Base-by-base conservation (phyloP, 2,888 invertebrate genomes). In the Electrophaes corylata region DNA sequence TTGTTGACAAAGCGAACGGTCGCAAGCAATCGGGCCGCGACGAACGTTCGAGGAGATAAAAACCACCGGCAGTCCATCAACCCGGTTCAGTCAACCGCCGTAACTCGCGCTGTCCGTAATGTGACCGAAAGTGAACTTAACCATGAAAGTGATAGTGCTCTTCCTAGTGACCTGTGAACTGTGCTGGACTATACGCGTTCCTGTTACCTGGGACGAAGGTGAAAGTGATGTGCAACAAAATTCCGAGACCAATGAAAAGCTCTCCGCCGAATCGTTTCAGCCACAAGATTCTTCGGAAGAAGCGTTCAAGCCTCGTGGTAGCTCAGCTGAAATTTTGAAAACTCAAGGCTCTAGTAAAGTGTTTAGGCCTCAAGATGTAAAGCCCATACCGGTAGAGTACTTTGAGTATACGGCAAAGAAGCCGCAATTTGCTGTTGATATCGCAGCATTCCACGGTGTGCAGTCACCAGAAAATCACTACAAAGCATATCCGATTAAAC, bases 41-140 rank as follows among this genome's bases (percentile, higher is more conserved):
- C 84, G 80, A 78, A 76, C 76, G 72, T 86, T 89, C 89, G 91
- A 92, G 86, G 85, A 87, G 83, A 91, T 92, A 92, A 91, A 92
- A 87, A 88, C 82, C 75, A 79, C 83, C 75, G 76, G 64, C 73
- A 66, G 68, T 70, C 79, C 74, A 70, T 72, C 78, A 81, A 75
- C 77, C 81, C 74, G 83, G 84, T 85, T 88, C 86, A 92, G 92
- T 92, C 81, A 76, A 78, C 80, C 81, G 78, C 73, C 73, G 79
- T 71, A 72, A 72, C 78, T 71, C 83, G 82, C 81, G 83, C 78
- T 43, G 56, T 55, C 70, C 86, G 90, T 86, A 82, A 91, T 91
- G 91, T 87, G 75, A 86, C 61, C 59, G 79, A 88, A 78, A 75
- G 79, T 77, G 71, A 53, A 10, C 14, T 69, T 69, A 71, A 74